Conservation (phyloP, 1,140 invertebrate genomes). For the Stratiolaelaps scimitus region DNA sequence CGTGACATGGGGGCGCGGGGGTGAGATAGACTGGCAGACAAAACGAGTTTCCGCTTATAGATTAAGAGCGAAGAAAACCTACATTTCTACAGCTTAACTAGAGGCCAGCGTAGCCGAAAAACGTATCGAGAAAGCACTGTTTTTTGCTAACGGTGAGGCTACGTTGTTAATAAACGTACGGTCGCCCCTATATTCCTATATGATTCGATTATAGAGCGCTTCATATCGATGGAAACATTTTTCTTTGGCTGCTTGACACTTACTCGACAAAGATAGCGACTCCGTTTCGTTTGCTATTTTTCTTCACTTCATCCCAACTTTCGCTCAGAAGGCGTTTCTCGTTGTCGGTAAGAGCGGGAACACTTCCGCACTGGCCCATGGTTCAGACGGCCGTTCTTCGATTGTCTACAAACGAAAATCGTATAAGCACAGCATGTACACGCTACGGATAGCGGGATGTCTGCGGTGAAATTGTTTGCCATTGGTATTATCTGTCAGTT, state of each 20-base stretch:
- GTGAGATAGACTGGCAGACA: too few species aligned
- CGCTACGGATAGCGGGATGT: too few species aligned
- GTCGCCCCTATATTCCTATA: background rate
- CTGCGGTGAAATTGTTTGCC: too few species aligned
- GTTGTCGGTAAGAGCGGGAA: background rate
- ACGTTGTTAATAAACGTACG: too few species aligned
- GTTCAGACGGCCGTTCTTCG: background rate
- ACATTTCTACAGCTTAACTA: background rate
- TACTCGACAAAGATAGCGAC: background rate
- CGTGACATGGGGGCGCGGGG: too few species aligned
- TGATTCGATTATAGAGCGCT: background rate
- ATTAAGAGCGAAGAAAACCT: background rate
- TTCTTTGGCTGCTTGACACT: background rate
- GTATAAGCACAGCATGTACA: too few species aligned
- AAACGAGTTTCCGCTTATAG: too few species aligned
- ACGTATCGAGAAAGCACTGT: too few species aligned
- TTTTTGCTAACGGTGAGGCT: too few species aligned
- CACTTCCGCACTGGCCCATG: constrained; percentile 9
- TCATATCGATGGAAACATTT: background rate
- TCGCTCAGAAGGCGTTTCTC: background rate
- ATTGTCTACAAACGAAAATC: too few species aligned
- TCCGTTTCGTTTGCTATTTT: background rate
- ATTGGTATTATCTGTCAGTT: too few species aligned
- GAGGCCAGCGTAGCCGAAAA: too few species aligned
- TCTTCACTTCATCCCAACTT: background rate